These are phyloP conservation scores for Anthopleura sola DNA, from an alignment of 64 coral and sea anemone species.

Conservation along the genomic window DNA sequence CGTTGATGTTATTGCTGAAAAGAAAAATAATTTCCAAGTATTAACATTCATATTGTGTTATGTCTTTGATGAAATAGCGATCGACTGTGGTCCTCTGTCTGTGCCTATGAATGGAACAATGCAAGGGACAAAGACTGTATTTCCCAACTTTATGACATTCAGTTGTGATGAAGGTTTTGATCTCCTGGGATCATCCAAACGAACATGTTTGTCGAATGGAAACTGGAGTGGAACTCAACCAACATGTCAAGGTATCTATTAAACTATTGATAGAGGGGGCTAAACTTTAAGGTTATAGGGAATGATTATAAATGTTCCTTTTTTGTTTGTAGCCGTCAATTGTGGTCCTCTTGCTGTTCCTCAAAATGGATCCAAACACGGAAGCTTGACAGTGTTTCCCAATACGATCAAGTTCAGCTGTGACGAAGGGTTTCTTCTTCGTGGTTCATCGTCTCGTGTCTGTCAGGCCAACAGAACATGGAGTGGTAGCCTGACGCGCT, in stretches of 20 bases:
- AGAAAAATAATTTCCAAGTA: background rate
- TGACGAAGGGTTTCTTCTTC: constrained; percentile 42
- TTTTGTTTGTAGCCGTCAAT: constrained; percentile 33
- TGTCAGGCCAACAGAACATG: constrained; percentile 39
- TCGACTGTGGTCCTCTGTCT: constrained; percentile 15
- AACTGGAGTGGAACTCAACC: constrained; percentile 33
- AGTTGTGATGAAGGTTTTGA: constrained; percentile 26
- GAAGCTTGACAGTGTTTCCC: constrained; percentile 1
- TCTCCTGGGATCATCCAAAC: background rate
- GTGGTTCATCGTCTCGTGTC: background rate
- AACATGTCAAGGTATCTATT: background rate
- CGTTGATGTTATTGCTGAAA: background rate
- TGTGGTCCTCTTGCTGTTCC: constrained; percentile 47
- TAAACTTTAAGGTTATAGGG: background rate
- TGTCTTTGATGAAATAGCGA: background rate
- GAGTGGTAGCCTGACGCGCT: constrained; percentile 18
- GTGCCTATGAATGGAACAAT: constrained; percentile 18
- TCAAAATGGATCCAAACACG: constrained; percentile 28
- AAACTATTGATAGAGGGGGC: background rate
- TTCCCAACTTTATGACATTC: background rate
- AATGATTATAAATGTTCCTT: background rate
- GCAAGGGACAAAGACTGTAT: background rate
- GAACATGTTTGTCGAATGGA: constrained; percentile 21
- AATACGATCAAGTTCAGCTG: constrained; percentile 26
- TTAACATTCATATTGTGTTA: background rate